A percentile compares a stretch with the other conserved stretches of the same genome.
phyloP scores from a whole-genome alignment of 2,113 vertebrate species.

The Rallus limicola region DNA sequence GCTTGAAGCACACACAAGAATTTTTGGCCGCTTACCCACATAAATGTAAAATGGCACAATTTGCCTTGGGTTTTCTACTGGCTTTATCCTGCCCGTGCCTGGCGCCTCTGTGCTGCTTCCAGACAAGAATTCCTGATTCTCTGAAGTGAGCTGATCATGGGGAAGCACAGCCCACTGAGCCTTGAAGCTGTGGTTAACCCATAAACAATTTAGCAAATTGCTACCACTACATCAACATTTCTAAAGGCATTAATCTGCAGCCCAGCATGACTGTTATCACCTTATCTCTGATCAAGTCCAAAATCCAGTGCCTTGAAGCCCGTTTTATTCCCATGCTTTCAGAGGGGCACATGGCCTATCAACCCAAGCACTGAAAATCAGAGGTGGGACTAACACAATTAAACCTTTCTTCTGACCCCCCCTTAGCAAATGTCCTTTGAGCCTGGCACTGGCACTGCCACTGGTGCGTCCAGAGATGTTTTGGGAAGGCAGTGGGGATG shows the following conservation, averaged over 20 bases:
- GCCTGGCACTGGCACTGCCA: neutral
- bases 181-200: neutral
- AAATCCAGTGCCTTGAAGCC: neutral
- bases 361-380: neutral
- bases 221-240: neutral
- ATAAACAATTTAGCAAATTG: neutral
- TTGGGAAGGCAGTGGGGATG: neutral
- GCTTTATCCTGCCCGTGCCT: neutral
- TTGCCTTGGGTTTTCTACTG: constrained; percentile 30
- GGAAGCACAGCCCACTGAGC: neutral
- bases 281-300: neutral
- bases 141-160: neutral
- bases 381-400: neutral
- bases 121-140: neutral
- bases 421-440: neutral
- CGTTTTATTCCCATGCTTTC: neutral
- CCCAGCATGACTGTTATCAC: neutral
- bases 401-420: neutral
- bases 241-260: neutral
- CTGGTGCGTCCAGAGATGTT: neutral
- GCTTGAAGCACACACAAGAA: neutral
- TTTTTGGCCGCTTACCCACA: neutral
- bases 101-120: neutral
- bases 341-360: neutral
- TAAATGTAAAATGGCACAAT: constrained; percentile 3